Evolutionary conservation across 2,113 vertebrate species (phyloP).

Genomic region (Phyllostomus hastatus): DNA sequence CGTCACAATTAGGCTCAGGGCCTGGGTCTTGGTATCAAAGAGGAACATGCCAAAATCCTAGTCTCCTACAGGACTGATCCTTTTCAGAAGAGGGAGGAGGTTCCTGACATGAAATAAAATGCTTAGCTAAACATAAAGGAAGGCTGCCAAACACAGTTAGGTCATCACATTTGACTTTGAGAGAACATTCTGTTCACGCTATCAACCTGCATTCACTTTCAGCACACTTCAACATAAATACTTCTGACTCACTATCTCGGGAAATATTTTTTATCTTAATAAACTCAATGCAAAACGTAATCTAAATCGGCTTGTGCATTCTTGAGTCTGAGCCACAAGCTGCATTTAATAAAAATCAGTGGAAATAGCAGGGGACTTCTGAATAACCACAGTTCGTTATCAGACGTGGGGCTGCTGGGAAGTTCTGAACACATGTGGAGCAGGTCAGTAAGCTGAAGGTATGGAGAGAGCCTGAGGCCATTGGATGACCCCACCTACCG

Average conservation of each 20-base stretch:
- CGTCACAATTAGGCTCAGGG: neutral
- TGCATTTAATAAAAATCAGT: conserved; percentile 73
- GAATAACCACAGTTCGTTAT: conserved; percentile 60
- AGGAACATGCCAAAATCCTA: neutral
- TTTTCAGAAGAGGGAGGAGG: conserved; percentile 35
- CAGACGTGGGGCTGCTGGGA: conserved; percentile 23
- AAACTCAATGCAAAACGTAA: conserved; percentile 63
- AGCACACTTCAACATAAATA: conserved; percentile 51
- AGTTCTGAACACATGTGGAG: neutral
- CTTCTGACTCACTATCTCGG: conserved; percentile 67
- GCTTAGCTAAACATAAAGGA: conserved; percentile 66
- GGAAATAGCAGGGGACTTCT: conserved; percentile 64
- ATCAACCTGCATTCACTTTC: conserved; percentile 66
- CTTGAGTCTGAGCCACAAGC: conserved; percentile 66
- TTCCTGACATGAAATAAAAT: conserved; percentile 58
- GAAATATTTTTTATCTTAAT: conserved; percentile 74
- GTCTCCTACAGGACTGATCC: neutral
- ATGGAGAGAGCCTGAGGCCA: neutral
- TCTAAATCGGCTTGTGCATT: conserved; percentile 55
- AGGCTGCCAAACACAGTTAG: conserved; percentile 68
- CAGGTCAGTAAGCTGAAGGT: neutral
- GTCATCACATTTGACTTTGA: conserved; percentile 55
- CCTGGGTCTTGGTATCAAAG: neutral
- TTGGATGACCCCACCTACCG: neutral
- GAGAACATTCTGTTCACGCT: conserved; percentile 63